These are phyloP conservation scores for Bradynema listronoti DNA, from an alignment of 1,140 invertebrate genomes.

Conservation along the genomic window DNA sequence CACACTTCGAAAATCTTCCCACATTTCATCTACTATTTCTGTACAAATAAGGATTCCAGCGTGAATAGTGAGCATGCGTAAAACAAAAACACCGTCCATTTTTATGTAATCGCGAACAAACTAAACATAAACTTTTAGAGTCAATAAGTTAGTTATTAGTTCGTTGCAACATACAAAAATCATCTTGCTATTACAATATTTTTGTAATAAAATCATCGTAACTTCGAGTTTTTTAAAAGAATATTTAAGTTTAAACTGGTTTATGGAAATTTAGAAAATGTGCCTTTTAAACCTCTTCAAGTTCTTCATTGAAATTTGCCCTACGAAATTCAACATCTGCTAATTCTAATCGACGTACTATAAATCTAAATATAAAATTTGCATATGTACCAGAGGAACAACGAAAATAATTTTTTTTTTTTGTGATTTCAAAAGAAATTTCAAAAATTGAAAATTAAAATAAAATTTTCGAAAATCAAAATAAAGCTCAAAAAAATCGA, in stretches of 20 bases:
- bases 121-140: conserved; percentile 24
- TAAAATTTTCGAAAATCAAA: background rate
- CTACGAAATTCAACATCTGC: conserved; percentile 54
- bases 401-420: conserved; percentile 12
- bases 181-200: conserved; percentile 12
- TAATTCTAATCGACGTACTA: conserved; percentile 51
- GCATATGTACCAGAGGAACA: too few species aligned
- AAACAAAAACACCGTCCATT: conserved; percentile 52
- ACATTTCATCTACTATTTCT: conserved; percentile 29
- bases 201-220: too few species aligned
- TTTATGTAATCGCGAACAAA: conserved; percentile 52
- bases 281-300: conserved; percentile 43
- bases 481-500: too few species aligned
- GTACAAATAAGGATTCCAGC: conserved; percentile 44
- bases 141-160: conserved; percentile 1
- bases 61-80: conserved; percentile 55
- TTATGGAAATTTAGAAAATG: too few species aligned
- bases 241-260: too few species aligned
- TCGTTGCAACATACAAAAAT: conserved; percentile 7
- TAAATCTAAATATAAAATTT: conserved; percentile 43
- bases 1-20: conserved; percentile 16
- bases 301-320: conserved; percentile 31
- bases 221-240: too few species aligned
- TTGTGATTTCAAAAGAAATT: conserved; percentile 8
- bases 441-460: background rate